phyloP scores from a whole-genome alignment of 2,888 invertebrate species.

The Eupithecia inturbata region DNA sequence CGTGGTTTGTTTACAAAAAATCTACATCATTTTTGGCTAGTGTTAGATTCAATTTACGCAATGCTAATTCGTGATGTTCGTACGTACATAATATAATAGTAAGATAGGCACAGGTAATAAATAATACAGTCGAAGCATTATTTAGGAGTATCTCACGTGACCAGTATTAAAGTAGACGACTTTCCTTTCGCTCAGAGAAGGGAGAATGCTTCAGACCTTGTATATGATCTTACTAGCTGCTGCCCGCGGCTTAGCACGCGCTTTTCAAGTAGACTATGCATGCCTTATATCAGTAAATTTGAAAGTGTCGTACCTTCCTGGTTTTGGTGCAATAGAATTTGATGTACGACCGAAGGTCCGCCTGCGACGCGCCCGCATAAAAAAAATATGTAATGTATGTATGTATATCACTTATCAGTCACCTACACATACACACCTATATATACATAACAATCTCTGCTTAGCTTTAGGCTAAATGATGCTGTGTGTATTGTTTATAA shows the following conservation, averaged over 20 bases:
- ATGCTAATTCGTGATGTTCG: not conserved
- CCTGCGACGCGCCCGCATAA: too few species aligned
- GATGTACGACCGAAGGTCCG: not conserved
- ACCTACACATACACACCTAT: too few species aligned
- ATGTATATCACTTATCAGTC: too few species aligned
- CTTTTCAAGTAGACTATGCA: too few species aligned
- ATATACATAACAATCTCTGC: too few species aligned
- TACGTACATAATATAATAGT: too few species aligned
- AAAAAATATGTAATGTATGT: too few species aligned
- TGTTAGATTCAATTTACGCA: conserved; percentile 46
- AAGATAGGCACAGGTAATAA: not conserved
- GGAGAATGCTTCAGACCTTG: conserved; percentile 47
- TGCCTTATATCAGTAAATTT: conserved; percentile 4
- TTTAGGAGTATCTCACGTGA: conserved; percentile 27
- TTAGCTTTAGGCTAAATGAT: too few species aligned
- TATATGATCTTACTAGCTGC: conserved; percentile 22
- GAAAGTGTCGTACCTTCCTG: not conserved
- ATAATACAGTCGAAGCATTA: not conserved
- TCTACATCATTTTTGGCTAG: too few species aligned
- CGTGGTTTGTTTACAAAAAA: too few species aligned
- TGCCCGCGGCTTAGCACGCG: too few species aligned
- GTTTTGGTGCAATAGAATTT: not conserved
- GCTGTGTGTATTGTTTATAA: too few species aligned
- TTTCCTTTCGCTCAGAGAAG: conserved; percentile 50
- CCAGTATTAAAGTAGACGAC: conserved; percentile 46